Conservation (phyloP, 2,888 invertebrate genomes). For the Ethmia dodecea region DNA sequence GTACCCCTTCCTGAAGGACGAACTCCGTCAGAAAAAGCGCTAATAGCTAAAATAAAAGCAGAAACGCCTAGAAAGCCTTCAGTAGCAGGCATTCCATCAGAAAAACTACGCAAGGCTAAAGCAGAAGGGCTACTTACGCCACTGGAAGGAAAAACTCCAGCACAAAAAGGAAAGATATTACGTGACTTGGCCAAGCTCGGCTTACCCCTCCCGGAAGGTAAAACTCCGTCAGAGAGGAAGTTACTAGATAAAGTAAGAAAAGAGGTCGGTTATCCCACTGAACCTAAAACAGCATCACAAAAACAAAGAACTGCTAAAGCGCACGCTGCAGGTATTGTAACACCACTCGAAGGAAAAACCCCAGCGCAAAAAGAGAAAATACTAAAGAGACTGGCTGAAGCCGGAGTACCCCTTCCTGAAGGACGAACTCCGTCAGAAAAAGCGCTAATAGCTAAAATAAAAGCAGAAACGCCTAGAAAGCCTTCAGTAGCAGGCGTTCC, state of each 20-base stretch:
- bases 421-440: conserved; percentile 10
- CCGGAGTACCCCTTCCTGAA: conserved; percentile 13
- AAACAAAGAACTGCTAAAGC: conserved; percentile 23
- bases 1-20: conserved; percentile 11
- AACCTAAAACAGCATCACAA: conserved; percentile 24
- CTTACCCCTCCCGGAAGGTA: conserved; percentile 26
- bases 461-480: neutral
- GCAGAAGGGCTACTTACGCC: conserved; percentile 20
- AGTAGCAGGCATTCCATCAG: conserved; percentile 7
- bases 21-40: conserved; percentile 7
- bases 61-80: conserved; percentile 6
- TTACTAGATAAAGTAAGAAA: conserved; percentile 19
- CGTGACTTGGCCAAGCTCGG: conserved; percentile 14
- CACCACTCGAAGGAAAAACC: conserved; percentile 27
- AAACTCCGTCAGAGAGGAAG: conserved; percentile 28
- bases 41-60: conserved; percentile 4
- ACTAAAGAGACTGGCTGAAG: conserved; percentile 12
- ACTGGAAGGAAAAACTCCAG: conserved; percentile 23
- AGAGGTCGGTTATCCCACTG: conserved; percentile 29
- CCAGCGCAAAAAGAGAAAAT: conserved; percentile 20
- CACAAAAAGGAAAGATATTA: conserved; percentile 25
- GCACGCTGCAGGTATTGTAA: conserved; percentile 21
- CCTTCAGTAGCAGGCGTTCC: conserved; percentile 1
- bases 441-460: conserved; percentile 5
- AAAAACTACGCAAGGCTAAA: conserved; percentile 18